A percentile compares a stretch with the other conserved stretches of the same genome.
These are phyloP conservation scores for Amphimedon queenslandica DNA, from an alignment of 37 sponge, comb jelly and placozoan species.

Conservation along the genomic window DNA sequence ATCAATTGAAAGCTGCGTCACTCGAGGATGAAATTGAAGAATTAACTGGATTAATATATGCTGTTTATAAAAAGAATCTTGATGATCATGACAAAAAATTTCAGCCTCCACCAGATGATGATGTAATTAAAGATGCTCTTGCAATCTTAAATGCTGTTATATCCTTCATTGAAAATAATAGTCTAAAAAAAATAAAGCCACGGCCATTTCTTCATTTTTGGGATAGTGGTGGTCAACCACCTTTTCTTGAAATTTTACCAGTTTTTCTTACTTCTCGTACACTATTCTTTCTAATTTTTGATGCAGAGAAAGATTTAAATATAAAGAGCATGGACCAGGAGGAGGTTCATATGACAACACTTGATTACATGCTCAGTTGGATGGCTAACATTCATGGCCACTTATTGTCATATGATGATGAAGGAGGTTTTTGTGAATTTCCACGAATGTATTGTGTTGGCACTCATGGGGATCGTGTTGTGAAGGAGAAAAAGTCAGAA, in stretches of 20 bases:
- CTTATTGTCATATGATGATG: neutral
- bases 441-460: constrained; percentile 38
- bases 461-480: constrained; percentile 27
- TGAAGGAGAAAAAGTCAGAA: neutral
- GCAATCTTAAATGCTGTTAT: too few species aligned
- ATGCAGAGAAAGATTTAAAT: constrained; percentile 30
- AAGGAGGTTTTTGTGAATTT: neutral
- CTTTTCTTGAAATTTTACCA: constrained; percentile 43
- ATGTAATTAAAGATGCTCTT: too few species aligned
- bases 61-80: too few species aligned
- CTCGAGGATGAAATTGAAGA: too few species aligned
- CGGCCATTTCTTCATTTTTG: constrained; percentile 19
- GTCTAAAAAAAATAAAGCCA: neutral
- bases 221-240: constrained; percentile 67
- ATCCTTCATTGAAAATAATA: too few species aligned
- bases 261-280: constrained; percentile 44
- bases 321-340: neutral
- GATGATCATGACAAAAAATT: too few species aligned
- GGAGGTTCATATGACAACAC: neutral
- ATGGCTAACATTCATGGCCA: constrained; percentile 38
- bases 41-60: too few species aligned
- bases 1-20: too few species aligned
- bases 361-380: constrained; percentile 27
- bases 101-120: too few species aligned
- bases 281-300: constrained; percentile 42